Evolutionary conservation across 2,888 invertebrate genomes (phyloP).

Genomic region (Leucophenga maculata): DNA sequence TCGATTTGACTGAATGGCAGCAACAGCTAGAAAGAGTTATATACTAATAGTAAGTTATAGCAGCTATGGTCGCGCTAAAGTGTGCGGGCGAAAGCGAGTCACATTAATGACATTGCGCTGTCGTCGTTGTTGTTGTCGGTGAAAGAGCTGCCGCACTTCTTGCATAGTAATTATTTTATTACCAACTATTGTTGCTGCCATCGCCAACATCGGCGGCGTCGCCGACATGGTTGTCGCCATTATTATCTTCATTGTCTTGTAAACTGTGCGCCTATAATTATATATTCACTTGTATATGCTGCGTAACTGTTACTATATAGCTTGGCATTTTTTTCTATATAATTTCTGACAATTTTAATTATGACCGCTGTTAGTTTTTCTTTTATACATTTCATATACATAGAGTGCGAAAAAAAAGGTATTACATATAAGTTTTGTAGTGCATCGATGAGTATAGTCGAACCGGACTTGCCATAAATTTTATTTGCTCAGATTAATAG

Average conservation of each 20-base stretch:
- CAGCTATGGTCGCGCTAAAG: neutral
- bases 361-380: slow-evolving; percentile 40
- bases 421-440: no score
- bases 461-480: no score
- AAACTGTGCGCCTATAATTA: slow-evolving; percentile 2
- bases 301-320: slow-evolving; percentile 7
- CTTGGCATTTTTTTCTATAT: slow-evolving; percentile 13
- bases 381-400: neutral
- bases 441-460: no score
- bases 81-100: neutral
- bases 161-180: slow-evolving; percentile 60
- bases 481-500: no score
- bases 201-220: neutral
- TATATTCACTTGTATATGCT: neutral
- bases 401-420: no score
- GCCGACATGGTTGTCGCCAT: slow-evolving; percentile 10
- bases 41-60: neutral
- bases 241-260: neutral
- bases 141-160: slow-evolving; percentile 31
- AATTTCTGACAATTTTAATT: slow-evolving; percentile 48
- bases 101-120: neutral
- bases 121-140: slow-evolving; percentile 34
- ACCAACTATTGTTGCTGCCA: slow-evolving; percentile 29
- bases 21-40: no score
- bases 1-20: slow-evolving; percentile 6